Percentiles rank a stretch among this genome's conserved stretches.
These are phyloP conservation scores for Tragulus kanchil DNA, from an alignment of 2,113 vertebrate species.

Conservation along the genomic window DNA sequence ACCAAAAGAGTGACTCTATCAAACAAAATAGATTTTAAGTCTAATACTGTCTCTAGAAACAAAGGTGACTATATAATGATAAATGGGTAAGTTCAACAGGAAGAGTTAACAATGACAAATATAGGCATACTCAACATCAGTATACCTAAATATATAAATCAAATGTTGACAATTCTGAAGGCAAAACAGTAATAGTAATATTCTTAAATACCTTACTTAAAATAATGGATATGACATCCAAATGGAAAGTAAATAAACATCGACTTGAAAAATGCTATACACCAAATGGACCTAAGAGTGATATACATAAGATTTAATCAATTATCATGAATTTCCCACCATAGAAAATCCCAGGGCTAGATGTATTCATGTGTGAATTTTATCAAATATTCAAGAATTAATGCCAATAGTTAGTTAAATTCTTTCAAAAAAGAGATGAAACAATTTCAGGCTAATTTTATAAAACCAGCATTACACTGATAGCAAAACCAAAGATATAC, in stretches of 20 bases:
- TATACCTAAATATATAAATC: neutral
- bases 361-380: neutral
- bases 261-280: neutral
- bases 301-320: neutral
- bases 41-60: neutral
- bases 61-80: neutral
- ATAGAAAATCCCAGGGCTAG: neutral
- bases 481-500: neutral
- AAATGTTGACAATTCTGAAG: neutral
- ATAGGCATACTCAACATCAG: neutral
- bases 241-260: neutral
- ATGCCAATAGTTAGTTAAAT: neutral
- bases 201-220: neutral
- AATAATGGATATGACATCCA: neutral
- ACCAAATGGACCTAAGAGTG: neutral
- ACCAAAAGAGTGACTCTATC: neutral
- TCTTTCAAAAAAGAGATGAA: neutral
- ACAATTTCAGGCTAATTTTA: neutral
- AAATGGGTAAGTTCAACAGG: neutral
- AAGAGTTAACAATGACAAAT: neutral
- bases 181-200: neutral
- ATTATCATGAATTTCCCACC: neutral
- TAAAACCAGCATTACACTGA: neutral
- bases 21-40: neutral
- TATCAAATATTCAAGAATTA: neutral